Evolutionary conservation across 2,888 invertebrate genomes (phyloP), one percentile per base, ranked within the genome.

Genomic region (Dermolepida albohirtum): DNA sequence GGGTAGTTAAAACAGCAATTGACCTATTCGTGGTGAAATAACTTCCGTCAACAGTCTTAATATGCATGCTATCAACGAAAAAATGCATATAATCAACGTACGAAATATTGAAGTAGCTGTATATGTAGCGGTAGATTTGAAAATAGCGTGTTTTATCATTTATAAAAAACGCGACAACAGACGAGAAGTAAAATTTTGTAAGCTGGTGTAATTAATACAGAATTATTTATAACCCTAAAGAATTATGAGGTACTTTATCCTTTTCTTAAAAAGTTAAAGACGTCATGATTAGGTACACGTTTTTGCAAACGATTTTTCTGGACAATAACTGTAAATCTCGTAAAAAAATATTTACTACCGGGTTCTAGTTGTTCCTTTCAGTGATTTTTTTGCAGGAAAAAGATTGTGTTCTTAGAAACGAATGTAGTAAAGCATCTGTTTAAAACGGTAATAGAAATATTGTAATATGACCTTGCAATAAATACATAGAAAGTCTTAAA

Each of bases 251-350:
- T 50, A 50, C 4, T 55, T 55, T 11, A 40, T 41, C 41, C 41
- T 55, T 55, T 22, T 17, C 40, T 55, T 55, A 22, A 55, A 17
- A 55, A 55, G 41, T 55, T 55, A 55, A 55, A 55, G 8, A 55
- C 17, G 6, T 55, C 11, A 16, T 55, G 11, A 55, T 40, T 16
- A 55, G 40, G 17, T 16, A 17, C 6, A 11, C 22, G 27, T 43
- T 57, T 57, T 57, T 43, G 27, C 14, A 51, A 50, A 17, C 34
- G 14, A n/a, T 7, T 50, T 50, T 50, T 27, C 50, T 11, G 10
- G 8, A 50, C 27, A 40, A 10, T 27, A 64, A 51, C 50, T 41
- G 50, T 22, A 51, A 17, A 34, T 34, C 27, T 11, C 5, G 11
- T n/a, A 50, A 34, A 16, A 57, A 40, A 14, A 11, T 50, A 63